These are phyloP conservation scores for Anodontia alba DNA, from an alignment of 2,888 invertebrate species.

Conservation along the genomic window DNA sequence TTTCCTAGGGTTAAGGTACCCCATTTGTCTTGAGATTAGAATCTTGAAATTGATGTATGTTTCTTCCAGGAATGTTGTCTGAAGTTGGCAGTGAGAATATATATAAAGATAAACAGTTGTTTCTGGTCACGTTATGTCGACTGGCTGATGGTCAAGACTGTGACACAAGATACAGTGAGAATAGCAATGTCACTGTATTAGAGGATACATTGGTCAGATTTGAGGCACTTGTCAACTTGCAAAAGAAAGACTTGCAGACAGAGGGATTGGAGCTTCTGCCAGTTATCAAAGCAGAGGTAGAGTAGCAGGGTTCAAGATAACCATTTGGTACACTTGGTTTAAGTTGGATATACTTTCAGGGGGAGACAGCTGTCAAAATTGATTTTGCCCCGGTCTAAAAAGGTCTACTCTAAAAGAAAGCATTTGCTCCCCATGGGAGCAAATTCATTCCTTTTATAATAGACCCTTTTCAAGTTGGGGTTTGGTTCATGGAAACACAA, in stretches of 20 bases:
- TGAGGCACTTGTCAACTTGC: constrained; percentile 29
- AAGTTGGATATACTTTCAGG: too few relatives aligned
- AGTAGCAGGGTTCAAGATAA: too few relatives aligned
- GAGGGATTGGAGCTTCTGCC: constrained; percentile 24
- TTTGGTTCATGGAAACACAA: too few relatives aligned
- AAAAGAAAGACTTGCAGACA: constrained; percentile 23
- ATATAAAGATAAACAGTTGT: constrained; percentile 30
- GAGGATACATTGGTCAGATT: constrained; percentile 53
- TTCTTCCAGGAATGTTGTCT: neutral
- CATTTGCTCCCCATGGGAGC: too few relatives aligned
- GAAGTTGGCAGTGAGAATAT: constrained; percentile 4
- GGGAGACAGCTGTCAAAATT: too few relatives aligned
- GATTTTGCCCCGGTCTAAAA: too few relatives aligned
- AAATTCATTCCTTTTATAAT: too few relatives aligned
- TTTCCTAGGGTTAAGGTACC: too few relatives aligned
- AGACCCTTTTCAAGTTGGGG: too few relatives aligned
- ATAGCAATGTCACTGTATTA: constrained; percentile 52
- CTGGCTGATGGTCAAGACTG: constrained; percentile 60
- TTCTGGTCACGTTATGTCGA: constrained; percentile 54
- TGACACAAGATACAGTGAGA: constrained; percentile 34
- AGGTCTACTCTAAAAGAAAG: too few relatives aligned
- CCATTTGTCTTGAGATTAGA: too few relatives aligned
- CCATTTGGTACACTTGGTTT: neutral
- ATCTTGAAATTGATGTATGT: too few relatives aligned
- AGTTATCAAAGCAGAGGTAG: constrained; percentile 45